Percentiles rank a stretch among this genome's conserved stretches.
phyloP scores from a whole-genome alignment of 2,888 invertebrate genomes.

The Melinopterus prodromus region DNA sequence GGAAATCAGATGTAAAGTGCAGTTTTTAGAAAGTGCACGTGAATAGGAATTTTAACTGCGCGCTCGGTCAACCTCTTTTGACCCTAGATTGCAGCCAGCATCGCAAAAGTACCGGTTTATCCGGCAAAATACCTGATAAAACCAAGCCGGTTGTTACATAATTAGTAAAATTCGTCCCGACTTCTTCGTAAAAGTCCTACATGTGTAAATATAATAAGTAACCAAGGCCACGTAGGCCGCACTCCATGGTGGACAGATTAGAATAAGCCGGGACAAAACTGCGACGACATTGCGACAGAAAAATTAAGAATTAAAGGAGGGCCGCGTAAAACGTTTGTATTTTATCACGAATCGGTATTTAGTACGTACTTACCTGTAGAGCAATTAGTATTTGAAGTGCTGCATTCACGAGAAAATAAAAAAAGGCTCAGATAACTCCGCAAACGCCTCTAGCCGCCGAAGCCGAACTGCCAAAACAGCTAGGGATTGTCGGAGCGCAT shows the following conservation, averaged over 20 bases:
- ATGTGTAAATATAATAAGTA: conserved; percentile 36
- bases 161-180: background rate
- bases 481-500: conserved; percentile 9
- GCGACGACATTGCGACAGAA: background rate
- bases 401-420: conserved; percentile 19
- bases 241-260: conserved; percentile 41
- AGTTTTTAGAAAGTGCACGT: background rate
- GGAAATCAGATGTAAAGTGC: background rate
- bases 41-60: background rate
- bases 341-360: background rate
- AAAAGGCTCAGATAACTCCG: background rate
- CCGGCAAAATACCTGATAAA: background rate
- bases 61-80: background rate
- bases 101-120: conserved; percentile 10
- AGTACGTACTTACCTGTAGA: background rate
- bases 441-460: conserved; percentile 20
- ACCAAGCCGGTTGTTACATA: background rate
- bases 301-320: background rate
- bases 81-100: background rate
- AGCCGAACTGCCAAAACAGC: conserved; percentile 26
- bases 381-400: background rate
- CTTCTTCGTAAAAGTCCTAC: conserved; percentile 1
- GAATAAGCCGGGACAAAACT: conserved; percentile 31
- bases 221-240: conserved; percentile 47
- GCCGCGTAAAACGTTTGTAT: background rate